Percentiles rank a stretch among this genome's conserved stretches.
Conservation (phyloP, 2,113 vertebrate genomes). For the Gopherus flavomarginatus region DNA sequence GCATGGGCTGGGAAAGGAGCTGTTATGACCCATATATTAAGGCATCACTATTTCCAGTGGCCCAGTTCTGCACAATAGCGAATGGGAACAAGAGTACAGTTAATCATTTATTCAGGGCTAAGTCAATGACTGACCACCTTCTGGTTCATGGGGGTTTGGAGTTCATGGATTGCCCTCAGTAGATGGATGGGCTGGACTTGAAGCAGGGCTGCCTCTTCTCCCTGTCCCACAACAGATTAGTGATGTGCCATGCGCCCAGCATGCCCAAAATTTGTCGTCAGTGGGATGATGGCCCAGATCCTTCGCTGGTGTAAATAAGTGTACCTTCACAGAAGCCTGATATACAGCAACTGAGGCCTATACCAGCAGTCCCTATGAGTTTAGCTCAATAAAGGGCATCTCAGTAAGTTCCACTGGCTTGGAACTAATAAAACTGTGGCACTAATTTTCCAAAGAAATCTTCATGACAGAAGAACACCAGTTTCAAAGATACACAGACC, state of each 20-base stretch:
- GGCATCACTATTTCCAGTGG: neutral
- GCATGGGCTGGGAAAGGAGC: neutral
- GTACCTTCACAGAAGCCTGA: neutral
- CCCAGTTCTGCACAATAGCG: rapidly evolving
- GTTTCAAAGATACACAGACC: rapidly evolving
- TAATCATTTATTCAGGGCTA: neutral
- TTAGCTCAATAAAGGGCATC: neutral
- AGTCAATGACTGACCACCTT: neutral
- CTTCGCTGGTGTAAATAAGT: neutral
- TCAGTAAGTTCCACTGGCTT: neutral
- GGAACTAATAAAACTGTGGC: neutral
- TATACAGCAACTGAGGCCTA: neutral
- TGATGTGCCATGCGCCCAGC: neutral
- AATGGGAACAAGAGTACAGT: neutral
- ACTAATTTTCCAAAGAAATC: neutral
- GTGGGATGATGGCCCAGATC: neutral
- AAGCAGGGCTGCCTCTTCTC: neutral
- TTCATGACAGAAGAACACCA: neutral
- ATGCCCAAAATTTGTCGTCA: neutral
- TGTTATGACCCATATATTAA: neutral
- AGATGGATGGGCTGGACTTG: neutral
- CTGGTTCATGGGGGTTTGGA: neutral
- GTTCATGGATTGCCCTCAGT: neutral
- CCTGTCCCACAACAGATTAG: neutral
- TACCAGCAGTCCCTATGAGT: neutral